Evolutionary conservation across 2,113 vertebrate species (phyloP).

Genomic region (Etia nguti): DNA sequence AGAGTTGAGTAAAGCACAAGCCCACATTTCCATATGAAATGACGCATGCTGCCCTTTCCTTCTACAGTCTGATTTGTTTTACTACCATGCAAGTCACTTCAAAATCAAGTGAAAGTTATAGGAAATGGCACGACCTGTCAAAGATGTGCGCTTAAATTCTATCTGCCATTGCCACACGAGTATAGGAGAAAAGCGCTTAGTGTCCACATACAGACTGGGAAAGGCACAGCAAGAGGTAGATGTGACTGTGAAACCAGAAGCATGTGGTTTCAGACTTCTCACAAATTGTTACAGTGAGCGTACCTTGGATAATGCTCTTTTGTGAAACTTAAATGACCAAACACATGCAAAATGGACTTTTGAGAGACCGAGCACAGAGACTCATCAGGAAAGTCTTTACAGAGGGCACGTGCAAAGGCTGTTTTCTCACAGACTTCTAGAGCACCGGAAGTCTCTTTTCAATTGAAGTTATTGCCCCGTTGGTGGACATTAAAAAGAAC

Average conservation of each 20-base stretch:
- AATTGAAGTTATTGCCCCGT: background rate
- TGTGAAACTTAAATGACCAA: background rate
- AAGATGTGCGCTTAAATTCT: background rate
- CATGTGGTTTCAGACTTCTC: background rate
- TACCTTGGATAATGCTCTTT: background rate
- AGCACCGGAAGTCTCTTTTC: background rate
- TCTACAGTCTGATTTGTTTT: background rate
- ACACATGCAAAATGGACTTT: background rate
- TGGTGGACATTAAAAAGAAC: background rate
- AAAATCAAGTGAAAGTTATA: background rate
- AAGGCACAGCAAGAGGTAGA: background rate
- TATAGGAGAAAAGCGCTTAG: background rate
- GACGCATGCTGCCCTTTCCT: background rate
- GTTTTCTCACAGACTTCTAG: background rate
- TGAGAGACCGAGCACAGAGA: background rate
- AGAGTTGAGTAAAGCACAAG: background rate
- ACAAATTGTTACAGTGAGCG: background rate
- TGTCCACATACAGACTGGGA: background rate
- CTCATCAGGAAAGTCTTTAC: background rate
- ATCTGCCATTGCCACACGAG: background rate
- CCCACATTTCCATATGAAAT: constrained; percentile 21
- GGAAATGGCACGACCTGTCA: background rate
- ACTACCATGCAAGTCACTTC: background rate
- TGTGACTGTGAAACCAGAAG: background rate
- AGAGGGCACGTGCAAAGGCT: background rate